Evolutionary conservation across 1,140 invertebrate species (phyloP).

Genomic region (Pinna nobilis): DNA sequence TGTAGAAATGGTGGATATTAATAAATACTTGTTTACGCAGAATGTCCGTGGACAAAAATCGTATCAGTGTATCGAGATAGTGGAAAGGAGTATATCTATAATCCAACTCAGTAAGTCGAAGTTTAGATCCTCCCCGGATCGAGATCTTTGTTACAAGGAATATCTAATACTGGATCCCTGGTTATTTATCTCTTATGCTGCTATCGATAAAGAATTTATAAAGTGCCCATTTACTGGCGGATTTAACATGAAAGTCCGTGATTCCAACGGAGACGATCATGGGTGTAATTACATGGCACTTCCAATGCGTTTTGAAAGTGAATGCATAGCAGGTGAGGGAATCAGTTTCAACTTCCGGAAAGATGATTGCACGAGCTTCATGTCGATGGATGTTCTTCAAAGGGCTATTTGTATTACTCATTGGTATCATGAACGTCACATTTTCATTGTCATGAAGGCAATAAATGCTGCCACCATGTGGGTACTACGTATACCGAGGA

Average conservation of each 20-base stretch:
- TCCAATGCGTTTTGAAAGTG: constrained; percentile 61
- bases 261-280: constrained; percentile 43
- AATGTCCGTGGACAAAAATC: neutral
- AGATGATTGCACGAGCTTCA: constrained; percentile 44
- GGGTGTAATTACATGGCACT: constrained; percentile 60
- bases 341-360: constrained; percentile 55
- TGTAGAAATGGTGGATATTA: neutral
- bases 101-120: constrained; percentile 50
- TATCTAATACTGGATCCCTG: constrained; percentile 49
- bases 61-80: constrained; percentile 31
- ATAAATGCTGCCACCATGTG: constrained; percentile 38
- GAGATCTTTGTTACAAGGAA: constrained; percentile 39
- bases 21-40: neutral
- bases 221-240: constrained; percentile 57
- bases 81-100: constrained; percentile 45
- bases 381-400: constrained; percentile 47
- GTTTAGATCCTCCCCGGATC: constrained; percentile 22
- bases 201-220: constrained; percentile 41
- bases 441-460: constrained; percentile 49
- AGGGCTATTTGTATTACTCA: constrained; percentile 49
- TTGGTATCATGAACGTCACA: constrained; percentile 45
- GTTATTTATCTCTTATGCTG: constrained; percentile 47
- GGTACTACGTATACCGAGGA: constrained; percentile 51
- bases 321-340: constrained; percentile 60
- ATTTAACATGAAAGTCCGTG: constrained; percentile 56